Evolutionary conservation across 2,888 invertebrate genomes (phyloP).

Genomic region (Cataglyphis cursor): DNA sequence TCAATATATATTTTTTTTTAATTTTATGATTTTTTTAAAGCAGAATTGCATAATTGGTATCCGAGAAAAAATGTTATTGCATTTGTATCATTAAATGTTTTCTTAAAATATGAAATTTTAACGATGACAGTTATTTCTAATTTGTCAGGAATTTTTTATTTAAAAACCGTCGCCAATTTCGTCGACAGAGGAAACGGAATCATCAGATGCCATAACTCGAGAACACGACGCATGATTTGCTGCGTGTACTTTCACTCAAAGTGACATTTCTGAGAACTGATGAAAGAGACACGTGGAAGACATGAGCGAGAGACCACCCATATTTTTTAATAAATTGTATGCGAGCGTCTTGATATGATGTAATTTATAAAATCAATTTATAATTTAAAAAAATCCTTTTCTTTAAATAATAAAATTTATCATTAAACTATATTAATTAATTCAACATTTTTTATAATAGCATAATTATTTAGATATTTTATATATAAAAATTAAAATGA

Average conservation of each 20-base stretch:
- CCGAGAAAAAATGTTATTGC: not conserved
- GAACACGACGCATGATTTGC: conserved; percentile 38
- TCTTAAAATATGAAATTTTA: not conserved
- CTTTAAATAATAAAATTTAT: not conserved
- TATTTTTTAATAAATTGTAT: conserved; percentile 50
- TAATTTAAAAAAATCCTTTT: not conserved
- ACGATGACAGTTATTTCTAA: not conserved
- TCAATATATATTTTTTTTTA: not conserved
- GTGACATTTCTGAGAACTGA: conserved; percentile 55
- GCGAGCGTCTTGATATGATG: not conserved
- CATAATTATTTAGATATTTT: too few species aligned
- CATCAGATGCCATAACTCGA: conserved; percentile 47
- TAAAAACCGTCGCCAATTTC: conserved; percentile 12
- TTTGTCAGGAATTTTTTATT: not conserved
- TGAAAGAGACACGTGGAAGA: conserved; percentile 48
- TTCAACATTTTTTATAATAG: too few species aligned
- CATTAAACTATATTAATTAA: too few species aligned
- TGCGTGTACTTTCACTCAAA: conserved; percentile 38
- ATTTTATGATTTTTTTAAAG: not conserved
- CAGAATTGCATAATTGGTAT: not conserved
- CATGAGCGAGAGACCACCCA: conserved; percentile 44
- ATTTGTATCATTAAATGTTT: not conserved
- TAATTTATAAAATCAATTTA: not conserved
- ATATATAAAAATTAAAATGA: too few species aligned
- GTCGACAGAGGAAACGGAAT: conserved; percentile 10